Percentiles rank a stretch among this genome's conserved stretches.
These are phyloP conservation scores for Thera britannica DNA, from an alignment of 2,888 invertebrate species.

Conservation along the genomic window DNA sequence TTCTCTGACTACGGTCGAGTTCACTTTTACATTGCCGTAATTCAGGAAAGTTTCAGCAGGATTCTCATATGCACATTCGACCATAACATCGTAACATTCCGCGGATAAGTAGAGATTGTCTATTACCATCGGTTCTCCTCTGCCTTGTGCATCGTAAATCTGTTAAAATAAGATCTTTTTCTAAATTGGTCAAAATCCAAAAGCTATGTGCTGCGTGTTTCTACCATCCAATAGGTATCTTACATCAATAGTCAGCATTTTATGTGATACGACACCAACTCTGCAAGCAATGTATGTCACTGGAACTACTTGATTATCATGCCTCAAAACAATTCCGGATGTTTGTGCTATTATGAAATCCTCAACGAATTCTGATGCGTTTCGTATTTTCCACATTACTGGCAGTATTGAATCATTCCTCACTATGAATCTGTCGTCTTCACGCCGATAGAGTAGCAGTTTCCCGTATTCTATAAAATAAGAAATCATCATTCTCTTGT, in stretches of 20 bases:
- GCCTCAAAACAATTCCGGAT: slow-evolving; percentile 70
- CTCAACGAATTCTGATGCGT: slow-evolving; percentile 66
- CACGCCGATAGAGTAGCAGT: slow-evolving; percentile 78
- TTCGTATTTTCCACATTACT: slow-evolving; percentile 83
- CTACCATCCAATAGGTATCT: slow-evolving; percentile 31
- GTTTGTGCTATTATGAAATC: slow-evolving; percentile 76
- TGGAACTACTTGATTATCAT: slow-evolving; percentile 76
- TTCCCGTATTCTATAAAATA: slow-evolving; percentile 79
- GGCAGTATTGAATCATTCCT: slow-evolving; percentile 84
- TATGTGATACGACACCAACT: slow-evolving; percentile 69
- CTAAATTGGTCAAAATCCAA: not conserved
- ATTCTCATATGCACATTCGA: slow-evolving; percentile 81
- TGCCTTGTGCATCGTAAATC: slow-evolving; percentile 74
- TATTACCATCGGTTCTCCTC: slow-evolving; percentile 72
- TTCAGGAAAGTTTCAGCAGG: slow-evolving; percentile 74
- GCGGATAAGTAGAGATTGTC: slow-evolving; percentile 77
- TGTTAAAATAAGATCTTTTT: slow-evolving; percentile 41
- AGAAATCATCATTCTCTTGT: too few relatives aligned
- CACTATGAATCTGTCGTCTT: slow-evolving; percentile 77
- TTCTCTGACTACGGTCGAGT: slow-evolving; percentile 67
- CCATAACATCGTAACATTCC: slow-evolving; percentile 85
- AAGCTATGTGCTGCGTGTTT: not conserved
- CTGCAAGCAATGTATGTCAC: slow-evolving; percentile 78
- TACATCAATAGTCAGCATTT: slow-evolving; percentile 75
- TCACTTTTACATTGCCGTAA: slow-evolving; percentile 85